phyloP scores from a whole-genome alignment of 2,888 invertebrate species.

The Limnephilus rhombicus region DNA sequence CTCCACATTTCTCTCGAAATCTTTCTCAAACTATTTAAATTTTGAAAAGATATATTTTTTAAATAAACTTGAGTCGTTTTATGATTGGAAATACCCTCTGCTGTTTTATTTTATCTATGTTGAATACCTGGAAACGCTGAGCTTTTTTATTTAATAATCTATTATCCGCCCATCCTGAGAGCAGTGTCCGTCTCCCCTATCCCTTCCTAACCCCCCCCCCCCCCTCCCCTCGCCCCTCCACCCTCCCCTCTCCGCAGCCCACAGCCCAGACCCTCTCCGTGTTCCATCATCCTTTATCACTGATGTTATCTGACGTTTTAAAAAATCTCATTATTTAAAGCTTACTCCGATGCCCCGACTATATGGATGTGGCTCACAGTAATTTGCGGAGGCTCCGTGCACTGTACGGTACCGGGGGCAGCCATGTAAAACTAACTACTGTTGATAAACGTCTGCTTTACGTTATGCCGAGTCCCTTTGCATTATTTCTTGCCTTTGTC shows the following conservation, averaged over 20 bases:
- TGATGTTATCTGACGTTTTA: constrained; percentile 66
- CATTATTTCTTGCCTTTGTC: constrained; percentile 44
- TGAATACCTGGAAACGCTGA: not conserved
- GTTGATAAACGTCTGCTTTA: constrained; percentile 60
- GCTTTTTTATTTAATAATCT: constrained; percentile 11
- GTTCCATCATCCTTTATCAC: constrained; percentile 62
- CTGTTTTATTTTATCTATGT: too few species aligned
- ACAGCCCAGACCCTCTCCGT: constrained; percentile 9
- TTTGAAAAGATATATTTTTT: not conserved
- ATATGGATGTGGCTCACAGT: constrained; percentile 47
- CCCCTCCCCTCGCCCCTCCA: not conserved
- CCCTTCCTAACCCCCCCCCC: not conserved
- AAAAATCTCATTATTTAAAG: constrained; percentile 66
- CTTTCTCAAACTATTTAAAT: not conserved
- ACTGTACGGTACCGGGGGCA: constrained; percentile 53
- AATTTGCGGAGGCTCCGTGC: constrained; percentile 51
- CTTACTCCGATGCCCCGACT: constrained; percentile 60
- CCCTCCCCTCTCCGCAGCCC: constrained; percentile 30
- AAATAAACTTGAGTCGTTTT: not conserved
- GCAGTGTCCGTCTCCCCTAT: not conserved
- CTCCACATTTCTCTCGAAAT: too few species aligned
- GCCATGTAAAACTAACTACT: constrained; percentile 62
- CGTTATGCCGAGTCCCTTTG: constrained; percentile 46
- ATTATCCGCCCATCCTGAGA: constrained; percentile 20
- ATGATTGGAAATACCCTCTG: too few species aligned